Conservation (phyloP, 2,113 vertebrate species). For the Antennarius striatus region DNA sequence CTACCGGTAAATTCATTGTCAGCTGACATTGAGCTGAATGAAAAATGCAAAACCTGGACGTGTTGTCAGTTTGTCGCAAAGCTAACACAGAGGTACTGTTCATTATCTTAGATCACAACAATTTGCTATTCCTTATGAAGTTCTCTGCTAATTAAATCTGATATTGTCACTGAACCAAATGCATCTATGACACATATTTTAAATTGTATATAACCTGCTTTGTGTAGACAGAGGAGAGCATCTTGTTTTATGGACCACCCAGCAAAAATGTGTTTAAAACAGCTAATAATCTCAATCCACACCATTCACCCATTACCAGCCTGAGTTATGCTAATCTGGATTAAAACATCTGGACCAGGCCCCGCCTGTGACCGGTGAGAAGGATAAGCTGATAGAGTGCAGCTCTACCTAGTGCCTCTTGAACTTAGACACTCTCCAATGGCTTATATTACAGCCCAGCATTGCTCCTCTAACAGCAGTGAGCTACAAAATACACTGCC, state of each 20-base stretch:
- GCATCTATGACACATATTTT: too few species aligned
- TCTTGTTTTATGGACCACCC: conserved; percentile 24
- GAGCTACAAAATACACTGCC: background rate
- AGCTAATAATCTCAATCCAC: conserved; percentile 65
- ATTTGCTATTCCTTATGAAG: too few species aligned
- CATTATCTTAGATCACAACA: too few species aligned
- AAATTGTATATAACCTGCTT: background rate
- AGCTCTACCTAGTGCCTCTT: conserved; percentile 9
- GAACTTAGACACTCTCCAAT: conserved; percentile 2
- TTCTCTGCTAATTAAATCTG: too few species aligned
- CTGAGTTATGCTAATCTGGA: conserved; percentile 61
- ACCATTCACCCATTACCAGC: conserved; percentile 52
- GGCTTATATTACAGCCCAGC: background rate
- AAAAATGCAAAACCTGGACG: too few species aligned
- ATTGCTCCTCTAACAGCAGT: background rate
- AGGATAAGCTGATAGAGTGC: conserved; percentile 29
- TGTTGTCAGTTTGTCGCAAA: too few species aligned
- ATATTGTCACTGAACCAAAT: too few species aligned
- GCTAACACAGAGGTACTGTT: too few species aligned
- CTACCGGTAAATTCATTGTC: too few species aligned
- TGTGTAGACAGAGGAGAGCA: background rate
- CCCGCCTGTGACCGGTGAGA: conserved; percentile 19
- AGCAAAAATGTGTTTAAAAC: conserved; percentile 53
- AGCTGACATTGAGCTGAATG: too few species aligned
- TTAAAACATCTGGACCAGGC: conserved; percentile 65